These are phyloP conservation scores for Peromyscus eremicus DNA, from an alignment of 2,797 vertebrate genomes.

Conservation along the genomic window DNA sequence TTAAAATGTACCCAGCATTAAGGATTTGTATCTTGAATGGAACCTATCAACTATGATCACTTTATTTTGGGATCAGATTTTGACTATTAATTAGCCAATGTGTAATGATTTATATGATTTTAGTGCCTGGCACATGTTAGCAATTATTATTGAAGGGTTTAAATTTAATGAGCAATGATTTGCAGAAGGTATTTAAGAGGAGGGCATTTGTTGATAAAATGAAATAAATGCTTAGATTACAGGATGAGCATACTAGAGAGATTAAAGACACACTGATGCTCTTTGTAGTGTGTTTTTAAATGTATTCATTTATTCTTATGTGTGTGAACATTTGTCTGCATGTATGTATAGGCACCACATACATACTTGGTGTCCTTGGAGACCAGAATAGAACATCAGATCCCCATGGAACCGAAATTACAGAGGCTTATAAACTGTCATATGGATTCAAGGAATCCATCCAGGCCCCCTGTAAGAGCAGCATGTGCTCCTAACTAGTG, in stretches of 20 bases:
- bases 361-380: background rate
- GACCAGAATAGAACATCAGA: background rate
- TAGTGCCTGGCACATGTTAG: background rate
- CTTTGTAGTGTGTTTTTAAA: background rate
- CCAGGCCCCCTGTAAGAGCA: background rate
- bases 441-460: background rate
- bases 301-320: background rate
- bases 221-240: background rate
- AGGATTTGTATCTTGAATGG: background rate
- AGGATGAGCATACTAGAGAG: background rate
- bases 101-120: slow-evolving; percentile 9
- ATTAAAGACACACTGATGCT: background rate
- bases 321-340: background rate
- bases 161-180: slow-evolving; percentile 30
- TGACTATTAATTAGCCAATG: background rate
- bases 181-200: background rate
- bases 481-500: background rate
- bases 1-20: background rate
- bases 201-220: background rate
- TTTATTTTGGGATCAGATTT: slow-evolving; percentile 7
- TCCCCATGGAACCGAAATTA: background rate
- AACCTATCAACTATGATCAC: background rate
- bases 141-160: slow-evolving; percentile 4
- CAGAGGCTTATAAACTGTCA: background rate
- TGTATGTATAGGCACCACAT: background rate